These are phyloP conservation scores for Aegypius monachus DNA, from an alignment of 2,113 vertebrate species.

Conservation along the genomic window DNA sequence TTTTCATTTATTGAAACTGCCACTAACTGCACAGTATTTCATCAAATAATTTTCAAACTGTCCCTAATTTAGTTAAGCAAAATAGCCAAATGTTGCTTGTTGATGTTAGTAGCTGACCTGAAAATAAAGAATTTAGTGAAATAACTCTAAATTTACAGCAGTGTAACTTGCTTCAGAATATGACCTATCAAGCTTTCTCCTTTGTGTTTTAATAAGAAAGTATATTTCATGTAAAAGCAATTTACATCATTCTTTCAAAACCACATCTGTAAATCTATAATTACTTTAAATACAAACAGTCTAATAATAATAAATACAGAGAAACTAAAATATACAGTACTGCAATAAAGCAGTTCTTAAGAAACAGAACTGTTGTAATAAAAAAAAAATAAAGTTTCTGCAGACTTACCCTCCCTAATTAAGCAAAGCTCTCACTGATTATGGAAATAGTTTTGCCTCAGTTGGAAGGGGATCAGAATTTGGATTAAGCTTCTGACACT, in stretches of 20 bases:
- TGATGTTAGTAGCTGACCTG: background rate
- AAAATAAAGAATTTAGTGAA: background rate
- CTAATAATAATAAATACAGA: conserved; percentile 10
- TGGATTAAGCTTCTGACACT: background rate
- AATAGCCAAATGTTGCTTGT: background rate
- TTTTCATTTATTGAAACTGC: background rate
- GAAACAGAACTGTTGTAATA: background rate
- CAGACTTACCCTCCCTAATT: background rate
- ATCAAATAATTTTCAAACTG: background rate
- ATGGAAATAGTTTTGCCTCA: background rate
- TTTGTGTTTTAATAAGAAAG: conserved; percentile 1
- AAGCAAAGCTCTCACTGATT: background rate
- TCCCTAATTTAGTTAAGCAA: background rate
- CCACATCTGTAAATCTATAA: conserved; percentile 2
- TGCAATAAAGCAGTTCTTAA: background rate
- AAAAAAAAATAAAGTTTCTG: background rate
- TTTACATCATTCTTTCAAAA: conserved; percentile 11
- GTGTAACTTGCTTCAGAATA: background rate
- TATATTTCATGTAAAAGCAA: background rate
- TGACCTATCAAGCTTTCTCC: background rate
- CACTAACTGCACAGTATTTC: background rate
- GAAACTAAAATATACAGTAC: background rate
- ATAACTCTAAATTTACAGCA: background rate
- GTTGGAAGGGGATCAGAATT: background rate
- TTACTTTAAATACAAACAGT: background rate